phyloP scores from a whole-genome alignment of 1,140 invertebrate species.

The Sycophaga agraensis region DNA sequence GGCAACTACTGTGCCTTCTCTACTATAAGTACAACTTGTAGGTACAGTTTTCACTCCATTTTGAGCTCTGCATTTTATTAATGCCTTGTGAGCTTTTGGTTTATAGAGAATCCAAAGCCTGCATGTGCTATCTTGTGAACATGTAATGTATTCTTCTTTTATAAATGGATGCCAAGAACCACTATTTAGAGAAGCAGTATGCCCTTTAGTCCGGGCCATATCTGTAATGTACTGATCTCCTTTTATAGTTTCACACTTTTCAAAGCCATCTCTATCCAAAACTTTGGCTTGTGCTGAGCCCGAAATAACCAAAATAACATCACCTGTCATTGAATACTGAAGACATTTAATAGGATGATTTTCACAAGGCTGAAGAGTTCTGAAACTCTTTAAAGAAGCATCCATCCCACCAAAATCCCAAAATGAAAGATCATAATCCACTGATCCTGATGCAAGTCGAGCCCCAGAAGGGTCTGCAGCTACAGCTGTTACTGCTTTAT shows the following conservation, averaged over 20 bases:
- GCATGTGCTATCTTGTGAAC: constrained; percentile 89
- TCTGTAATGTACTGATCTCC: constrained; percentile 96
- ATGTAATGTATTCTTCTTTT: constrained; percentile 93
- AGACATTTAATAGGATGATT: constrained; percentile 90
- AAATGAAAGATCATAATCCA: constrained; percentile 94
- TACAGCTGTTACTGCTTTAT: constrained; percentile 83
- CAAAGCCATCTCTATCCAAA: constrained; percentile 93
- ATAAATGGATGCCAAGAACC: constrained; percentile 93
- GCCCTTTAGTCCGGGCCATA: constrained; percentile 93
- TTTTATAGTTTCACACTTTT: constrained; percentile 93
- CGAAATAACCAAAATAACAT: constrained; percentile 91
- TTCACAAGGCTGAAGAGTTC: constrained; percentile 91
- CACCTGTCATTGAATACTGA: constrained; percentile 92
- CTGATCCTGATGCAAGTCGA: constrained; percentile 86
- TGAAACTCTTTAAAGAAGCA: constrained; percentile 82
- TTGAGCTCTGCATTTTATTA: constrained; percentile 88
- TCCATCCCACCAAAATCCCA: constrained; percentile 99
- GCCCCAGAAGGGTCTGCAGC: constrained; percentile 91
- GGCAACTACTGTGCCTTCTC: constrained; percentile 87
- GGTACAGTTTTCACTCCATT: constrained; percentile 89
- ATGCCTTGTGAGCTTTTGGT: constrained; percentile 74
- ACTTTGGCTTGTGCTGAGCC: constrained; percentile 92
- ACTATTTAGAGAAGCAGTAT: constrained; percentile 86
- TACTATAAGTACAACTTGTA: constrained; percentile 78
- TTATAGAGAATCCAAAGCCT: constrained; percentile 86